These are phyloP conservation scores for Brachionus sp. DNA, from an alignment of 1,140 invertebrate genomes.

Conservation along the genomic window DNA sequence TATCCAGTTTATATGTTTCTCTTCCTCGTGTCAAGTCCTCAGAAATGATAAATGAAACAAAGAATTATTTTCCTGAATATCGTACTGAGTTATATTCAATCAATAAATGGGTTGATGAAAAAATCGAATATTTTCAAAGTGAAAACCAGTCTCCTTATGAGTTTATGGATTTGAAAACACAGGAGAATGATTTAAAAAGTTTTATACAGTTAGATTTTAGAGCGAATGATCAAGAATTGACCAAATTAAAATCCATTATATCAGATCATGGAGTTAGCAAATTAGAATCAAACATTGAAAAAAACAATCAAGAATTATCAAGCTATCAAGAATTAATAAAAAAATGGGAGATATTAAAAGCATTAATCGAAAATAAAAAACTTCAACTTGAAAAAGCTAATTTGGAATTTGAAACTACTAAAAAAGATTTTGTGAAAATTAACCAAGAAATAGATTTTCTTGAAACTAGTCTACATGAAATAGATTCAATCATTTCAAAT, in stretches of 20 bases:
- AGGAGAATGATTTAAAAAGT: not conserved
- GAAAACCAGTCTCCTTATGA: not conserved
- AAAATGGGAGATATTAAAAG: slow-evolving; percentile 10
- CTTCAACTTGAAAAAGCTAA: not conserved
- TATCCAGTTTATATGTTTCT: slow-evolving; percentile 95
- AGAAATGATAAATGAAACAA: not conserved
- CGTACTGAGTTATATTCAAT: not conserved
- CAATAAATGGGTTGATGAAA: slow-evolving; percentile 4
- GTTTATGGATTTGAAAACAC: slow-evolving; percentile 5
- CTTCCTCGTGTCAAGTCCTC: slow-evolving; percentile 65
- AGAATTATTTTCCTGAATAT: not conserved
- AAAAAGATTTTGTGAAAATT: not conserved
- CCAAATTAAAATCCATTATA: not conserved
- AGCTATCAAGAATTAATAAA: not conserved
- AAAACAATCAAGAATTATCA: too few relatives aligned
- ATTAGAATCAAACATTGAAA: not conserved
- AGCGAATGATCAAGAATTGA: not conserved
- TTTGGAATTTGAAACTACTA: not conserved
- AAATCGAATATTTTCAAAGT: not conserved
- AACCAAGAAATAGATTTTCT: not conserved
- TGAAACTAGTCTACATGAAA: not conserved
- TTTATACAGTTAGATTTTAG: not conserved
- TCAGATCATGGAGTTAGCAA: not conserved
- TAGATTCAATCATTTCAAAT: not conserved
- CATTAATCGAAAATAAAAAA: not conserved